Evolutionary conservation across 2,113 vertebrate species (phyloP).

Genomic region (Sinocyclocheilus rhinocerous): DNA sequence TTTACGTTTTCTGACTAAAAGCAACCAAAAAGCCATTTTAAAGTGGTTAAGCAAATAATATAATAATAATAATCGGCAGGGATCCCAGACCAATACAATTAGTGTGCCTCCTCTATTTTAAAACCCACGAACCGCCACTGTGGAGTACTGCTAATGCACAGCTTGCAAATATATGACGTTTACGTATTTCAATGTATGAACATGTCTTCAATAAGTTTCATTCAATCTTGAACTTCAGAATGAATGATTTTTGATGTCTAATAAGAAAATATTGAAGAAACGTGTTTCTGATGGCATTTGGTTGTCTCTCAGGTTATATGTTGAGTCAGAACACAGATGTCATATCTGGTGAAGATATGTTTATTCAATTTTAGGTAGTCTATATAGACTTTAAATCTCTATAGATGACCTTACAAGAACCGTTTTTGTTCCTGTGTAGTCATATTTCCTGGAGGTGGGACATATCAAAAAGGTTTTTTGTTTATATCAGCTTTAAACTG

Average conservation of each 20-base stretch:
- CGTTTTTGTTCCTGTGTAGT: background rate
- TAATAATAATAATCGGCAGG: too few relatives aligned
- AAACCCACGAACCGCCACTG: too few relatives aligned
- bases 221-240: background rate
- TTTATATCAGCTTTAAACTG: too few relatives aligned
- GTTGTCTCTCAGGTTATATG: background rate
- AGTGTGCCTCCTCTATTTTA: too few relatives aligned
- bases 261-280: background rate
- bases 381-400: background rate
- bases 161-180: constrained; percentile 62
- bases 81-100: too few relatives aligned
- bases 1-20: too few relatives aligned
- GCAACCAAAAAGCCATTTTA: too few relatives aligned
- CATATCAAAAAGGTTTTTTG: background rate
- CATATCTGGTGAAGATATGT: background rate
- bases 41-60: too few relatives aligned
- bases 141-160: constrained; percentile 42
- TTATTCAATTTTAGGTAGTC: background rate
- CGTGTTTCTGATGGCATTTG: background rate
- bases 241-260: constrained; percentile 58
- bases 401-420: background rate
- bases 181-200: constrained; percentile 61
- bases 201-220: background rate
- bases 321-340: background rate
- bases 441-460: background rate